Conservation (phyloP, 2,113 vertebrate genomes). For the Isurus oxyrinchus region DNA sequence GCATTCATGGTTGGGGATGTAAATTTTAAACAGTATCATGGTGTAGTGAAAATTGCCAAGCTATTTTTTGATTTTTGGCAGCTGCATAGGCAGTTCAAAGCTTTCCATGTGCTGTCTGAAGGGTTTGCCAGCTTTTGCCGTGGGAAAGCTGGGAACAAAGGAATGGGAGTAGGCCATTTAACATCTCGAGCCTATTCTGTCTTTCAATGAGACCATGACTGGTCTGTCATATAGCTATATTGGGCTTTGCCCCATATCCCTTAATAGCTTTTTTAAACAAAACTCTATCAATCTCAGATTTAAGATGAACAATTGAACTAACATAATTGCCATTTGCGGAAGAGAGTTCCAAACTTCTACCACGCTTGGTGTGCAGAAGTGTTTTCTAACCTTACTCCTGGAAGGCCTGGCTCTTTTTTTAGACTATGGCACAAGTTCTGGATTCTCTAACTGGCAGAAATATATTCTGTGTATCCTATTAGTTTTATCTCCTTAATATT, state of each 20-base stretch:
- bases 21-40: not conserved
- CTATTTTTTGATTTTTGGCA: not conserved
- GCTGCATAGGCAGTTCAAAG: not conserved
- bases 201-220: not conserved
- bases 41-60: not conserved
- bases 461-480: not conserved
- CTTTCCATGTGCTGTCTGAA: not conserved
- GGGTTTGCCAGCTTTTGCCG: not conserved
- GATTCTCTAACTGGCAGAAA: not conserved
- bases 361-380: not conserved
- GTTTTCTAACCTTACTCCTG: not conserved
- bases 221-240: not conserved
- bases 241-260: not conserved
- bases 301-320: not conserved
- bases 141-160: not conserved
- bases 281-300: not conserved
- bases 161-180: not conserved
- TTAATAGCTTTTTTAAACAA: not conserved
- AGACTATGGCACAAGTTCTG: not conserved
- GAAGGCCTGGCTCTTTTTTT: not conserved
- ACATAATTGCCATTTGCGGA: not conserved
- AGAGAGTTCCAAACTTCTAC: no score
- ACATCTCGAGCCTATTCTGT: not conserved
- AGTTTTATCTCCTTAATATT: no score
- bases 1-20: not conserved